Percentiles rank a stretch among this genome's conserved stretches.
Evolutionary conservation across 2,888 invertebrate species (phyloP).

Genomic region (Mechanitis messenoides): DNA sequence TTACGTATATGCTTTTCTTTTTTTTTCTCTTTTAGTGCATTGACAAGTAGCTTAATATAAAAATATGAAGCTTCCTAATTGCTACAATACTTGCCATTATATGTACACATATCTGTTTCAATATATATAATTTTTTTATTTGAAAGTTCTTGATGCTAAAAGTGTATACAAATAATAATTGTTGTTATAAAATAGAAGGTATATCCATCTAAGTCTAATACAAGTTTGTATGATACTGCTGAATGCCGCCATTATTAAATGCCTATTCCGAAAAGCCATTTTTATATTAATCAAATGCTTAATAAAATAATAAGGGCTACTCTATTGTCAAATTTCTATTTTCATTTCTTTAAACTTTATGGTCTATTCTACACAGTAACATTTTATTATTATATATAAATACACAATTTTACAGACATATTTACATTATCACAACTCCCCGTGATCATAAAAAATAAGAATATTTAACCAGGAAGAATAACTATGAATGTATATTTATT

Average conservation of each 20-base stretch:
- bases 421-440: slow-evolving; percentile 21
- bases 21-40: no score
- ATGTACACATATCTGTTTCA: no score
- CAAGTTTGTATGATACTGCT: neutral
- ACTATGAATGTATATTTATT: no score
- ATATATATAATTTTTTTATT: slow-evolving; percentile 1
- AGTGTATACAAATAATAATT: slow-evolving; percentile 6
- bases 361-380: slow-evolving; percentile 13
- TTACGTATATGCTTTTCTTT: no score
- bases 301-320: slow-evolving; percentile 18
- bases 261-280: slow-evolving; percentile 9
- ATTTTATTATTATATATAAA: slow-evolving; percentile 16
- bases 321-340: slow-evolving; percentile 32
- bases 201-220: neutral
- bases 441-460: slow-evolving; percentile 9
- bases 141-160: slow-evolving; percentile 2
- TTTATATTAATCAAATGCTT: slow-evolving; percentile 4
- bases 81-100: no score
- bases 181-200: neutral
- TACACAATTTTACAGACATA: slow-evolving; percentile 17
- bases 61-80: slow-evolving; percentile 1
- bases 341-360: slow-evolving; percentile 23
- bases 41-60: neutral
- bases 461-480: neutral
- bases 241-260: slow-evolving; percentile 9